These are phyloP conservation scores for Smutsia temminckii DNA, from an alignment of 2,797 vertebrate genomes.

Conservation along the genomic window DNA sequence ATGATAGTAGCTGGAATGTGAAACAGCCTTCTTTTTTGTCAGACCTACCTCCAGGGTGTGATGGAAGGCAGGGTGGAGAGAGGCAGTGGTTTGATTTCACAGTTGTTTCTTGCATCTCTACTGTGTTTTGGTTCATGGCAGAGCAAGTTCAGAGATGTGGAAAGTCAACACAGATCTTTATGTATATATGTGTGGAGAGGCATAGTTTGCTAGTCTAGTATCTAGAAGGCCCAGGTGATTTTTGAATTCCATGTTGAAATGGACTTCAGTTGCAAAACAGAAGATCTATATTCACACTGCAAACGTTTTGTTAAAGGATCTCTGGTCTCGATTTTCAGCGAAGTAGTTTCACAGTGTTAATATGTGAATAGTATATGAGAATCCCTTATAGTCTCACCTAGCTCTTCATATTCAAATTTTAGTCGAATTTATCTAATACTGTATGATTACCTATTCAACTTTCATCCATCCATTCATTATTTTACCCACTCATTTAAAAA, in stretches of 20 bases:
- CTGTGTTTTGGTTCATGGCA: background rate
- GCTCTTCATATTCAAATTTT: background rate
- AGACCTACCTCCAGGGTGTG: background rate
- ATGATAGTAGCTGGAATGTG: background rate
- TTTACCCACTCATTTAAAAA: background rate
- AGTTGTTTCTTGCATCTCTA: background rate
- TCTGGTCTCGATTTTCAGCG: background rate
- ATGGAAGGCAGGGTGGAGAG: background rate
- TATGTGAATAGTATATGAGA: background rate
- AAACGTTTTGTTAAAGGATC: background rate
- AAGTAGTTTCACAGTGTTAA: background rate
- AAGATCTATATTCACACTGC: background rate
- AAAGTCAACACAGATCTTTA: background rate
- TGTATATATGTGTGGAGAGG: background rate
- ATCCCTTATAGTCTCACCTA: background rate
- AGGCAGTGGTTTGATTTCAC: background rate
- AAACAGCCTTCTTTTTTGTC: background rate
- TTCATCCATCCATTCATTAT: background rate
- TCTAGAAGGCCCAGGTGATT: background rate
- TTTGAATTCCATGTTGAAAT: background rate
- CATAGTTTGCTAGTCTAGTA: background rate
- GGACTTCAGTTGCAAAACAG: background rate
- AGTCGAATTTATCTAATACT: background rate
- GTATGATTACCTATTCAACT: background rate
- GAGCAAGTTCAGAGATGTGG: background rate